These are phyloP conservation scores for Lycodopsis pacificus DNA, from an alignment of 2,797 vertebrate genomes.

Conservation along the genomic window DNA sequence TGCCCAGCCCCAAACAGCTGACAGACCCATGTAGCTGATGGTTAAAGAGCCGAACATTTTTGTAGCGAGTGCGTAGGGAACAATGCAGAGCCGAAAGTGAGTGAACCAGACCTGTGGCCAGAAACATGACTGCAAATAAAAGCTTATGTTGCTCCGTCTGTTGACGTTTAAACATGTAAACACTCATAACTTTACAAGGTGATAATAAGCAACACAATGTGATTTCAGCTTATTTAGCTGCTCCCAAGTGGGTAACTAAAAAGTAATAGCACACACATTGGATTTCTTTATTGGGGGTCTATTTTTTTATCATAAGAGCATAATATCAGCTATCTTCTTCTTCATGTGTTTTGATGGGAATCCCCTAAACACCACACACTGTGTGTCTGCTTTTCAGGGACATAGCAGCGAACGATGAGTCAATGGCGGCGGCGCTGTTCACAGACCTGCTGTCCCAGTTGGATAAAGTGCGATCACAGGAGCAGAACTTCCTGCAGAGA, in stretches of 20 bases:
- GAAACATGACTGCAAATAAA: too few species aligned
- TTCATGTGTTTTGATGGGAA: neutral
- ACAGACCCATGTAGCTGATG: too few species aligned
- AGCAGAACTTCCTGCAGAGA: slow-evolving; percentile 94
- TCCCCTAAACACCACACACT: neutral
- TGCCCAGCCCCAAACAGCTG: neutral
- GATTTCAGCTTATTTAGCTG: neutral
- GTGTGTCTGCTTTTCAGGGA: slow-evolving; percentile 84
- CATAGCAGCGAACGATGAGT: slow-evolving; percentile 90
- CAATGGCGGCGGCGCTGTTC: slow-evolving; percentile 90
- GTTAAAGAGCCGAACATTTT: neutral
- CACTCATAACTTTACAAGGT: neutral
- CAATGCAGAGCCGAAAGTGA: neutral
- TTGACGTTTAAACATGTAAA: too few species aligned
- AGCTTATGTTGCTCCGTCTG: too few species aligned
- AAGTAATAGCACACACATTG: too few species aligned
- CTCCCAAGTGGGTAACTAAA: neutral
- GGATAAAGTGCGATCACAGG: slow-evolving; percentile 91
- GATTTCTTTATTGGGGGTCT: neutral
- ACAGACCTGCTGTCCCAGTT: slow-evolving; percentile 91
- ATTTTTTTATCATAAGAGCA: neutral
- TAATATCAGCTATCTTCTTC: neutral
- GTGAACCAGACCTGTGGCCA: too few species aligned
- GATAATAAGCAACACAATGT: neutral
- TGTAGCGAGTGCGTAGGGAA: neutral